Conservation (phyloP, 2,888 invertebrate genomes). For the Leptinotarsa peninsularis region DNA sequence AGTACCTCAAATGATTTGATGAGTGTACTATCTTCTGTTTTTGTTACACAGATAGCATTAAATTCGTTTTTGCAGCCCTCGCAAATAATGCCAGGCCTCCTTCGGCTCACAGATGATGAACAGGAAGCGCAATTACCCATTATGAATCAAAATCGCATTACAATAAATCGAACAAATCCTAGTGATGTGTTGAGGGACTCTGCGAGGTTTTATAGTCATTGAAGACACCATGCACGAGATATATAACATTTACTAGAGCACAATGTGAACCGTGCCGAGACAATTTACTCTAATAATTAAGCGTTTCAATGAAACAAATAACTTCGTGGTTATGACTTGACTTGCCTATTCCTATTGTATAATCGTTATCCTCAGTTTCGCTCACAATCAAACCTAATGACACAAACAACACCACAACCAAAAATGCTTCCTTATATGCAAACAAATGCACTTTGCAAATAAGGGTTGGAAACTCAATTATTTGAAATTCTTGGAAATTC, state of each 20-base stretch:
- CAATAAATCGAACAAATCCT: not conserved
- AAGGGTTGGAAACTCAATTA: no score
- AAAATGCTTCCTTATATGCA: no score
- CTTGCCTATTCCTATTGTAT: no score
- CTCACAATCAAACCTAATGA: no score
- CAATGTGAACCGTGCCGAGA: not conserved
- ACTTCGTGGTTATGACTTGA: no score
- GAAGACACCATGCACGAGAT: not conserved
- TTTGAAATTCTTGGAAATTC: no score
- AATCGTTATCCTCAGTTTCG: no score
- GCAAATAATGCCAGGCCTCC: not conserved
- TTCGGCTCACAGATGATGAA: not conserved
- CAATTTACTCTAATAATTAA: not conserved
- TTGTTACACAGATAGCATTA: not conserved
- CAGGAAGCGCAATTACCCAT: not conserved
- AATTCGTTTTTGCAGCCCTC: not conserved
- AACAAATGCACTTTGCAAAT: no score
- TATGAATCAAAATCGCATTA: not conserved
- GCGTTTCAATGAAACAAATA: no score
- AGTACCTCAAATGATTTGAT: not conserved
- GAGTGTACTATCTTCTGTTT: no score
- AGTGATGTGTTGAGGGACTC: not conserved
- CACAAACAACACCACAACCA: no score
- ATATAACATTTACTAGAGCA: not conserved
- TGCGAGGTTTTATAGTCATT: not conserved